Conservation (phyloP, 2,797 vertebrate genomes). For the Eulemur rubriventer region DNA sequence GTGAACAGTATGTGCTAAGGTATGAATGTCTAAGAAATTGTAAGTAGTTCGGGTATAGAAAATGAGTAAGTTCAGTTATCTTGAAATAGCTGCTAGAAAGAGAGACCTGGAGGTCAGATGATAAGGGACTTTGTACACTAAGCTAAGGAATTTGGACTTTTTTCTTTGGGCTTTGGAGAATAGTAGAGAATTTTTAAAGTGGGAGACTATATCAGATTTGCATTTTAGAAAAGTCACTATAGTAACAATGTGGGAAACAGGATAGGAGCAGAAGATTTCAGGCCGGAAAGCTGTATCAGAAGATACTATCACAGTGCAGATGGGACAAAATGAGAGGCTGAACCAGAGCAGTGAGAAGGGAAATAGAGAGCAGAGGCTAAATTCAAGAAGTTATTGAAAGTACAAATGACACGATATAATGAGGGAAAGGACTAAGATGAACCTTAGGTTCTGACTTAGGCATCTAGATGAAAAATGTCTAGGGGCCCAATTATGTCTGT, state of each 20-base stretch:
- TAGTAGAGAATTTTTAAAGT: constrained; percentile 15
- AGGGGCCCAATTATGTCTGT: not conserved
- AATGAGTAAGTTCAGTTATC: constrained; percentile 30
- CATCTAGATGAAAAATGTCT: not conserved
- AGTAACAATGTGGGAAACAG: not conserved
- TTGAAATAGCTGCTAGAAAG: constrained; percentile 16
- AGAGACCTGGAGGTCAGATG: not conserved
- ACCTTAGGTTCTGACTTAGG: not conserved
- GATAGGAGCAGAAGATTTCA: constrained; percentile 12
- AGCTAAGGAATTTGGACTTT: constrained; percentile 3
- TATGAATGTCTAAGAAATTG: not conserved
- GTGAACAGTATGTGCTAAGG: not conserved
- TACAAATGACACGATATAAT: not conserved
- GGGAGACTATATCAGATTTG: not conserved
- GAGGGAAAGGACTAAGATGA: not conserved
- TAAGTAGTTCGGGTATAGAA: not conserved
- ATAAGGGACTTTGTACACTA: not conserved
- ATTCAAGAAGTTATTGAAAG: not conserved
- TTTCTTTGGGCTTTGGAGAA: not conserved
- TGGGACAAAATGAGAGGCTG: constrained; percentile 10
- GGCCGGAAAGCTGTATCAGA: not conserved
- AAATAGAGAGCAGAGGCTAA: not conserved
- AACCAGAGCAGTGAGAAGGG: not conserved
- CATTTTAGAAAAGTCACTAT: constrained; percentile 27
- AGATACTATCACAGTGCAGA: not conserved